Conservation (phyloP, 2,888 invertebrate species). For the Druceiella hillmani region DNA sequence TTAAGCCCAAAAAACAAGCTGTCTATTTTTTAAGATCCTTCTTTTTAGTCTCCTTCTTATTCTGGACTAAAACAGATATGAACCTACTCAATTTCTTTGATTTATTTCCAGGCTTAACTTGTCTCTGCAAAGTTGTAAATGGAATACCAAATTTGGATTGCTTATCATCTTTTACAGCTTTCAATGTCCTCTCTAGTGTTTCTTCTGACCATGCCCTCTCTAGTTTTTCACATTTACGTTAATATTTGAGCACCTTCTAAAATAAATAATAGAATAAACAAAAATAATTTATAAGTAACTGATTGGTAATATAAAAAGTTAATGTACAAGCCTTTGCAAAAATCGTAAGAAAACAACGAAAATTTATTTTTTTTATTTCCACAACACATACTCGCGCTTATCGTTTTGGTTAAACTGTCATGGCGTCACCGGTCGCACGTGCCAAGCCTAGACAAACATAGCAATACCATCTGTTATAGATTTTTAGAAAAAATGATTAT, state of each 20-base stretch:
- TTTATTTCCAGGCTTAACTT: too few species aligned
- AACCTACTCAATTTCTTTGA: too few species aligned
- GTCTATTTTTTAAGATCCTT: too few species aligned
- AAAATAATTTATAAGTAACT: background rate
- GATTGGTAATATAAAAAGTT: constrained; percentile 2
- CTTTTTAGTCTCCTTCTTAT: too few species aligned
- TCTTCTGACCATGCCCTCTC: constrained; percentile 5
- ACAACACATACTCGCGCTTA: constrained; percentile 3
- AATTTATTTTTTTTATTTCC: constrained; percentile 2
- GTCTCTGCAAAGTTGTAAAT: too few species aligned
- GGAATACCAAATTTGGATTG: too few species aligned
- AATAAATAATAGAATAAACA: constrained; percentile 2
- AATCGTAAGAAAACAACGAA: constrained; percentile 4
- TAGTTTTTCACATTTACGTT: background rate
- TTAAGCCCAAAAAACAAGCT: too few species aligned
- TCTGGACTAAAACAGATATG: too few species aligned
- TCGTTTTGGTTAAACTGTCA: constrained; percentile 8
- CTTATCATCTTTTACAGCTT: constrained; percentile 5
- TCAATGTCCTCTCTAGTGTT: constrained; percentile 2
- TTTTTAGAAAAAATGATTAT: constrained; percentile 6
- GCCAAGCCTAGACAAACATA: too few species aligned
- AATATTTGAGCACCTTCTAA: constrained; percentile 3
- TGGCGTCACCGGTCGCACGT: constrained; percentile 3
- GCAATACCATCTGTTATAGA: constrained; percentile 6
- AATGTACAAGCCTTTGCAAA: background rate